These are phyloP conservation scores for Xestia sexstrigata DNA, from an alignment of 2,888 invertebrate species.

Conservation along the genomic window DNA sequence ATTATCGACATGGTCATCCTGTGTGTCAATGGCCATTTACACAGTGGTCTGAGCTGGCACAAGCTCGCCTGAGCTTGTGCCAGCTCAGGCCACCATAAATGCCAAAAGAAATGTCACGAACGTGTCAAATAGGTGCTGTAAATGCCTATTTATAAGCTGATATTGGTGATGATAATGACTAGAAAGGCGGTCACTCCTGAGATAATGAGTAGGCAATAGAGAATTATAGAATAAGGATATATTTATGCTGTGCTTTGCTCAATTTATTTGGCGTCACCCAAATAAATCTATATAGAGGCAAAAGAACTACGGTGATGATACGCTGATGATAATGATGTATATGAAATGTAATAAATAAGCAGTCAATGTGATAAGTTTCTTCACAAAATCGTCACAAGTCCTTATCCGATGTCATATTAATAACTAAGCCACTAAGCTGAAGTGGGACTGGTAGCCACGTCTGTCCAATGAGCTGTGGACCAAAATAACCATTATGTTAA, in stretches of 20 bases:
- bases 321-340: neutral
- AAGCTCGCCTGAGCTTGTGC: no score
- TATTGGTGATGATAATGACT: neutral
- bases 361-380: neutral
- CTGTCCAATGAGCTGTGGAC: neutral
- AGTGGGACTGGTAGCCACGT: neutral
- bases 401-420: no score
- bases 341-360: neutral
- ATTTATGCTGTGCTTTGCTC: no score
- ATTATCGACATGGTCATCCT: conserved; percentile 26
- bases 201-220: no score
- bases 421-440: neutral
- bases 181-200: neutral
- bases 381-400: neutral
- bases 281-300: neutral
- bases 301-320: neutral
- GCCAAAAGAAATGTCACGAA: no score
- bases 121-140: no score
- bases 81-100: no score
- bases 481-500: neutral
- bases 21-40: conserved; percentile 21
- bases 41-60: conserved; percentile 12
- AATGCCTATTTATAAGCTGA: neutral
- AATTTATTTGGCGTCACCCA: neutral
- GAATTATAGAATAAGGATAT: no score